Evolutionary conservation across 2,888 invertebrate species (phyloP), one percentile per base, ranked within the genome.

Genomic region (Schizotus pectinicornis): DNA sequence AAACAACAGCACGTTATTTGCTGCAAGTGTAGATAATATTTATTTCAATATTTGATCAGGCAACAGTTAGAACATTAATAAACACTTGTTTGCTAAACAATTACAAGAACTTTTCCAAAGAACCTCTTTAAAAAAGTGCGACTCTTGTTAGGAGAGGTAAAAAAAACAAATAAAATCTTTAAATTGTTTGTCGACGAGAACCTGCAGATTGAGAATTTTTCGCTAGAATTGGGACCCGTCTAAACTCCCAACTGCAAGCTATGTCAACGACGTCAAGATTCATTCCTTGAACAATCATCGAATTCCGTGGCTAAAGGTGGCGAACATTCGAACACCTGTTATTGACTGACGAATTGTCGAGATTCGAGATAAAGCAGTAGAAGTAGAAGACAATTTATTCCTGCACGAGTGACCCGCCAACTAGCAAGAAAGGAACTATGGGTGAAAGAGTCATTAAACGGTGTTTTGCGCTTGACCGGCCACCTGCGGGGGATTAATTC

Each of bases 391-490:
- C 22, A 22, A 22, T 22, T 22, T 22, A 22, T 22, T 22, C 22
- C 22, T 22, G 22, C 22, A 22, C 22, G 22, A 22, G 22, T 22
- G 22, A 22, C 22, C 22, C 22, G 5, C 11, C 22, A 43, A 31
- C 31, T 31, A 42, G 32, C 42, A 13, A 32, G 43, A 43, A 43
- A 43, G 43, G 43, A 43, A 43, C 32, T 43, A 43, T 13, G 43
- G 43, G 33, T 43, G 43, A 13, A 11, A 32, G 43, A 43, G 11
- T 11, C 43, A 43, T 43, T 43, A 43, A 43, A 32, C 33, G 30
- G 32, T 43, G 43, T 9, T 43, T 43, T 32, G 31, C 43, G 11
- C 43, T 43, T 43, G 43, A 43, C 22, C 32, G 11, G 11, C 12
- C 43, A 43, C 12, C 11, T 43, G 43, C 32, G 8, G 32, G 33